A percentile compares a stretch with the other conserved stretches of the same genome.
Evolutionary conservation across 2,113 vertebrate species (phyloP).

Genomic region (Anthoscopus minutus): DNA sequence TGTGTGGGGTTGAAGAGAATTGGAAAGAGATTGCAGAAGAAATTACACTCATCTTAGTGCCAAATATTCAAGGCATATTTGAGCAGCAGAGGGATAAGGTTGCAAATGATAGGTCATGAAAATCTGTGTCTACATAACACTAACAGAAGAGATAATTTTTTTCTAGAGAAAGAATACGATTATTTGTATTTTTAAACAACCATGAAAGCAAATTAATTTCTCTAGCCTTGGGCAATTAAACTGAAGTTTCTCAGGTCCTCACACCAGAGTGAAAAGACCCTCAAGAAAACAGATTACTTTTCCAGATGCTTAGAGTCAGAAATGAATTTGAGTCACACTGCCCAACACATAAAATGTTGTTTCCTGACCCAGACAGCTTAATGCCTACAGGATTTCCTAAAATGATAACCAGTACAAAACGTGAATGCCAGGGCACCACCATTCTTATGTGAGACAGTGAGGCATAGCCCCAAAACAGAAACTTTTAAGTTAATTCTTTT

Average conservation of each 20-base stretch:
- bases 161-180: neutral
- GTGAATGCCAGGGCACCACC: neutral
- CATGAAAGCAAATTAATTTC: neutral
- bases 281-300: neutral
- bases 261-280: neutral
- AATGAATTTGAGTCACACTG: neutral
- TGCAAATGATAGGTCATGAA: neutral
- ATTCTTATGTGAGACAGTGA: neutral
- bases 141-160: neutral
- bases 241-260: neutral
- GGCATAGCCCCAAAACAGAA: neutral
- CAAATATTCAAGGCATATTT: neutral
- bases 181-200: neutral
- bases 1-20: neutral
- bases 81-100: neutral
- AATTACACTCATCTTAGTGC: neutral
- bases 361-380: neutral
- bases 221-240: neutral
- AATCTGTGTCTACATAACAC: neutral
- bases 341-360: fast-evolving
- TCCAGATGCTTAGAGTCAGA: neutral
- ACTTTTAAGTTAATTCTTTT: neutral
- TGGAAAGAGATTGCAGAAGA: neutral
- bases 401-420: neutral
- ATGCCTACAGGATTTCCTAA: neutral